These are phyloP conservation scores for Montipora sp. DNA, from an alignment of 64 coral and sea anemone species.

Conservation along the genomic window DNA sequence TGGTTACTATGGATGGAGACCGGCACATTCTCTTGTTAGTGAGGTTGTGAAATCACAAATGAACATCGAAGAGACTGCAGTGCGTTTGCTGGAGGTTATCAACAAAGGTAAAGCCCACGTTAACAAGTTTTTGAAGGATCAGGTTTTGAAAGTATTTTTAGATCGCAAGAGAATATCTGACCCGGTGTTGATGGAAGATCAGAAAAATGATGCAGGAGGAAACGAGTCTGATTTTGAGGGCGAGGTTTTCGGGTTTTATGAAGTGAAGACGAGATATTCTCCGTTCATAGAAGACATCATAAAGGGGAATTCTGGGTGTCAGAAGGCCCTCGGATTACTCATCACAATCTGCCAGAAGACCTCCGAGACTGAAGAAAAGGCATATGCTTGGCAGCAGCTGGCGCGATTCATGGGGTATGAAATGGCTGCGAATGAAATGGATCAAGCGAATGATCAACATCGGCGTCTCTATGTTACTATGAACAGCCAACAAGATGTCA, in stretches of 20 bases:
- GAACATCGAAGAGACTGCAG: conserved; percentile 10
- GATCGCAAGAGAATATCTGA: conserved; percentile 51
- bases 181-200: conserved; percentile 1
- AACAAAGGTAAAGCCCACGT: conserved; percentile 26
- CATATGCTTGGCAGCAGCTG: conserved; percentile 58
- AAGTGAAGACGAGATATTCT: conserved; percentile 17
- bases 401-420: conserved; percentile 48
- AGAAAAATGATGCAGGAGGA: neutral
- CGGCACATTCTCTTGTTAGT: conserved; percentile 57
- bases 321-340: conserved; percentile 19
- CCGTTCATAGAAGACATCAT: conserved; percentile 37
- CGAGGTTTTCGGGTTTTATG: conserved; percentile 16
- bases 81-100: conserved; percentile 6
- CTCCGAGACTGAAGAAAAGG: conserved; percentile 16
- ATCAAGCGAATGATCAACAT: neutral
- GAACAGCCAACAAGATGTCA: neutral
- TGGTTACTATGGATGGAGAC: conserved; percentile 58
- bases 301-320: neutral
- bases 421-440: conserved; percentile 32
- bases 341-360: conserved; percentile 30
- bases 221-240: conserved; percentile 16
- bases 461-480: neutral
- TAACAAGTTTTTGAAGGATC: conserved; percentile 18
- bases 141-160: conserved; percentile 31
- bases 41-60: conserved; percentile 36